phyloP scores from a whole-genome alignment of 2,113 vertebrate species.

The mouse (Mus musculus) region GRCm39 chr5:106665001-106665500 shows the following conservation, averaged over 20 bases:
- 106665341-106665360: conserved; percentile 57
- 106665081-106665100: neutral
- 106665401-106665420: conserved; percentile 52
- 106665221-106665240: neutral
- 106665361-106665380: conserved; percentile 27
- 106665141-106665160: neutral
- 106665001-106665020: too few relatives aligned
- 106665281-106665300: neutral
- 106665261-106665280: neutral
- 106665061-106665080: neutral
- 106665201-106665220: neutral
- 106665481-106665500: conserved; percentile 78
- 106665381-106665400: neutral
- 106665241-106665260: conserved; percentile 1
- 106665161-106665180: conserved; percentile 1
- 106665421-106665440: conserved; percentile 74
- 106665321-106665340: conserved; percentile 44
- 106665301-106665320: conserved; percentile 38
- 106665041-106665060: neutral
- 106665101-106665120: neutral
- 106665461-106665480: conserved; percentile 82
- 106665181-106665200: neutral
- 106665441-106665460: conserved; percentile 84
- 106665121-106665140: neutral
- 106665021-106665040: neutral